These are phyloP conservation scores for Phortica variegata DNA, from an alignment of 1,140 invertebrate species.

Conservation along the genomic window DNA sequence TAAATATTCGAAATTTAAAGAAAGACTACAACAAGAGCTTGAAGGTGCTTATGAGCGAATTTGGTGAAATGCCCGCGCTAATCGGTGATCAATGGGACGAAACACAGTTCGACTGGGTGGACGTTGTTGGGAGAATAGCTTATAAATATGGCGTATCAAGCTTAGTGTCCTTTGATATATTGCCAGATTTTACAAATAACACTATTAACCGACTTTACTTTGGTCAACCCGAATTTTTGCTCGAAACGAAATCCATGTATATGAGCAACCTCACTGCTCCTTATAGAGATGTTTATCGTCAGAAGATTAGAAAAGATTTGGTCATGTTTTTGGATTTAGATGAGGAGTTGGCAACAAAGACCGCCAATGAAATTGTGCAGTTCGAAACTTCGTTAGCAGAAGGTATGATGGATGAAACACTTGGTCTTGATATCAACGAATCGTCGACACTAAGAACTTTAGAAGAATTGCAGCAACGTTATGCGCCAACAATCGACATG, in stretches of 20 bases:
- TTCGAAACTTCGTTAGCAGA: constrained; percentile 39
- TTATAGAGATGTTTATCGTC: constrained; percentile 19
- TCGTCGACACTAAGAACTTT: constrained; percentile 19
- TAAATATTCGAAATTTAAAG: constrained; percentile 4
- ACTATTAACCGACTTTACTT: constrained; percentile 29
- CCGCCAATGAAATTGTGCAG: constrained; percentile 32
- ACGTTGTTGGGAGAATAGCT: constrained; percentile 14
- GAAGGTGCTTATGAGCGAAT: constrained; percentile 21
- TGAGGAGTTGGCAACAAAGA: constrained; percentile 8
- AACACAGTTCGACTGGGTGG: constrained; percentile 26
- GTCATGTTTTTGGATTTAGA: constrained; percentile 18
- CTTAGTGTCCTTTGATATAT: constrained; percentile 24
- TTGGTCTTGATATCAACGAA: constrained; percentile 15
- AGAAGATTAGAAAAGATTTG: constrained; percentile 16
- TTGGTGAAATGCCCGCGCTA: constrained; percentile 31
- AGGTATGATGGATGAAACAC: constrained; percentile 22
- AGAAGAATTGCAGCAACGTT: constrained; percentile 22
- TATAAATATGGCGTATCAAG: constrained; percentile 21
- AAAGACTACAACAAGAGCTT: constrained; percentile 17
- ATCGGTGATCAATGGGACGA: constrained; percentile 24
- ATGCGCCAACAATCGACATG: constrained; percentile 22
- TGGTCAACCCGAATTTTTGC: constrained; percentile 19
- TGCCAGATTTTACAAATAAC: constrained; percentile 32
- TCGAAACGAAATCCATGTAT: constrained; percentile 35
- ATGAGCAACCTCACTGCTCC: constrained; percentile 17